Percentiles rank a stretch among this genome's conserved stretches.
These are phyloP conservation scores for Masticophis lateralis DNA, from an alignment of 2,797 vertebrate species.

Conservation along the genomic window DNA sequence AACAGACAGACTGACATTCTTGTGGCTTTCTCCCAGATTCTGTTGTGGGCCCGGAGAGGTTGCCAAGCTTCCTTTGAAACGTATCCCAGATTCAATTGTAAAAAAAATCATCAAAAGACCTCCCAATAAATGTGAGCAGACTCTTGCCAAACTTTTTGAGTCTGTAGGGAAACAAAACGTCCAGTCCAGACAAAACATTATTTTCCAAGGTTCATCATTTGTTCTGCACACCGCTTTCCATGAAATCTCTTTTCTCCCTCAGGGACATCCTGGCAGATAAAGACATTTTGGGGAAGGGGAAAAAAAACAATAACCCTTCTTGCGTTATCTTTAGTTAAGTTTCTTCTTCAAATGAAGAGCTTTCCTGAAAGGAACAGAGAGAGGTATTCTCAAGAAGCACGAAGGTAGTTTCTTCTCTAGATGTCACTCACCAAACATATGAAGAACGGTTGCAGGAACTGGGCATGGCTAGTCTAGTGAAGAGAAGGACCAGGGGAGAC, in stretches of 20 bases:
- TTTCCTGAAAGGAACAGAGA: neutral
- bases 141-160: neutral
- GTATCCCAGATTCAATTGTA: neutral
- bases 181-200: neutral
- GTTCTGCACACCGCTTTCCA: neutral
- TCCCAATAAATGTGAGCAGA: neutral
- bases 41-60: neutral
- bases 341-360: neutral
- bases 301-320: neutral
- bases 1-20: neutral
- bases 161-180: neutral
- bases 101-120: neutral
- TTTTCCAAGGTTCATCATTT: neutral
- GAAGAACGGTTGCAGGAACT: too few relatives aligned
- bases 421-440: neutral
- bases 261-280: neutral
- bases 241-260: neutral
- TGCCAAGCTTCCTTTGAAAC: slow-evolving; percentile 3
- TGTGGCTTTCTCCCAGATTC: neutral
- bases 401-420: neutral
- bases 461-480: too few relatives aligned
- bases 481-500: too few relatives aligned
- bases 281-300: neutral
- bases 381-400: neutral
- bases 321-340: too few relatives aligned